Evolutionary conservation across 64 coral and sea anemone genomes (phyloP), one percentile per base, ranked within the genome.

Genomic region (Cladopsammia gracilis): DNA sequence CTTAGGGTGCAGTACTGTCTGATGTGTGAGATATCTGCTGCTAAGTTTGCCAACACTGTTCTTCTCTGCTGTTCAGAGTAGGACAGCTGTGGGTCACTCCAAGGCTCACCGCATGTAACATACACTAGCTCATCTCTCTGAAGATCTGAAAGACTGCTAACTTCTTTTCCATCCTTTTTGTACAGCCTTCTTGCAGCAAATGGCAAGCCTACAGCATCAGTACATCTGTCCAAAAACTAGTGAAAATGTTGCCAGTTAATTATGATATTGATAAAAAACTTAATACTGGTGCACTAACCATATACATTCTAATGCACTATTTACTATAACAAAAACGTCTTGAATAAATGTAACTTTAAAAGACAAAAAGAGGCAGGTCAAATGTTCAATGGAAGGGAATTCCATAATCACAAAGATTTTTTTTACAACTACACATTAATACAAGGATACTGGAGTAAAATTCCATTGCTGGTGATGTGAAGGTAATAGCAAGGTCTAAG

Each of bases 181-280:
- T 91, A 99, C 19, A 99, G 68, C 10, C 83, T 82, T 19, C 98
- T 88, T 2, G 94, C 98, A n/a, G 98, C 98, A 81, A 99, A 99
- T 5, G 98, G 88, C 48, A 99, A 78, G 5, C 82, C 77, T 9
- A 99, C 83, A 46, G 94, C 94, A 57, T 96, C 91, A 4, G 98
- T 99, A 48, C 98, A 99, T 47, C 90, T 93, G 53, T 99, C 94
- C 20, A 99, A 57, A 75, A 99, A 99, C 98, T 99, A 66, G 57
- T 20, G 51, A 57, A 45, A 90, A 79, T 47, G 19, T 24, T 74
- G 48, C 13, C 19, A 73, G 44, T 50, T 69, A 67, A 60, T 34
- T 34, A 34, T 7, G 12, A 56, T 56, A 6, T 4, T 1, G 6
- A 56, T 56, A 10, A 12, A 56, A 7, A 12, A 56, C 53, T 7